Base-by-base conservation (phyloP, 2,797 vertebrate species). In the Microtus obscurus region DNA sequence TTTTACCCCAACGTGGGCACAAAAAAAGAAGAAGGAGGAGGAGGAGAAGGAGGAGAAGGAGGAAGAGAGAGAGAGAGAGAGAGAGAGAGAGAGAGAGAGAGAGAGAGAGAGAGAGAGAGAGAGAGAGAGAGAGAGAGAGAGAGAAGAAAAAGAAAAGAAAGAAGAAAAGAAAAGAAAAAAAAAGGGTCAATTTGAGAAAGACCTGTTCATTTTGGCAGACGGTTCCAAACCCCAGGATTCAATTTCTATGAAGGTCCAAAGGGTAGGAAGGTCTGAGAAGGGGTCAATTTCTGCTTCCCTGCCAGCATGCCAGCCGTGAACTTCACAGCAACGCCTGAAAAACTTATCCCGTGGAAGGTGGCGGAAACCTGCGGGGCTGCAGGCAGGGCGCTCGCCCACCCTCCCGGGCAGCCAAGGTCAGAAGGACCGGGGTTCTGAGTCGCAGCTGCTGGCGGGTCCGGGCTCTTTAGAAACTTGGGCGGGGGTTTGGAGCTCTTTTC, bases 391-490 rank as follows among this genome's bases (percentile, higher is more conserved):
- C 83, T 95, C 13, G 91, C 93, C 95, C 96, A 97, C 80, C 94
- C 94, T 82, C 86, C 37, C 73, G 40, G 87, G 93, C 95, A 89
- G 65, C 94, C 97, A 98, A 98, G 97, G 97, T 98, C 97, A 97
- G 97, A 85, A 90, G 96, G 78, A 89, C 95, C 87, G 2, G 87
- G 53, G 53, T 78, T 48, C 61, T 45, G 25, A 53, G 76, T 93
- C 25, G 12, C 71, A 92, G 89, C 40, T 95, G 86, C 76, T 13
- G 9, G 91, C 69, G 14, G 48, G 94, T 95, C 89, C 65, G 12
- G 53, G 88, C 51, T 71, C 59, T 53, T 73, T 87, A 25, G 16
- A 74, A 95, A 94, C 88, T 97, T 65, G 4, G 80, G 65, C 83
- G 2, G 88, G 61, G 89, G 25, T 31, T 27, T 45, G 13, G 61